phyloP scores from a whole-genome alignment of 92 coral and sea anemone species.

The Galaxea fascicularis region DNA sequence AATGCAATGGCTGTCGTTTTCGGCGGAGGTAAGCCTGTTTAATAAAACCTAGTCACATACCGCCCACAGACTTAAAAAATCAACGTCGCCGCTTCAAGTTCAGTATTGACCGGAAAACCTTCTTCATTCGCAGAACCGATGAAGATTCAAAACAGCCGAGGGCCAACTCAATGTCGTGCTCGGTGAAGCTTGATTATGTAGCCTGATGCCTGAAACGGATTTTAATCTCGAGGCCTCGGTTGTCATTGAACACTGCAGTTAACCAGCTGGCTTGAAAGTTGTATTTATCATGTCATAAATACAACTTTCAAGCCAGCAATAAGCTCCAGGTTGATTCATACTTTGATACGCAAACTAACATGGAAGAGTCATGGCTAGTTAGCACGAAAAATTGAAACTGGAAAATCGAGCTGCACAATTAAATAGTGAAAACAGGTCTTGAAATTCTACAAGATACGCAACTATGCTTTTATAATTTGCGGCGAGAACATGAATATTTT shows the following conservation, averaged over 20 bases:
- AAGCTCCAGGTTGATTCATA: background rate
- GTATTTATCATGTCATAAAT: background rate
- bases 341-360: background rate
- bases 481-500: constrained; percentile 22
- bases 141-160: no score
- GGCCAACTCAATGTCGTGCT: no score
- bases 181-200: no score
- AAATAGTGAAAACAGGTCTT: background rate
- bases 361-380: no score
- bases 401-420: background rate
- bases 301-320: background rate
- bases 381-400: background rate
- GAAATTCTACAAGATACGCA: background rate
- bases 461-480: background rate
- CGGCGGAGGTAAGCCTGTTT: constrained; percentile 52
- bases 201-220: no score
- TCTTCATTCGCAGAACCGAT: no score
- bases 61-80: no score
- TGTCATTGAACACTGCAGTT: no score
- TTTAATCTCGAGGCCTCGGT: no score
- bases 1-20: constrained; percentile 54
- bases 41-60: background rate
- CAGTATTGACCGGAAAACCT: no score
- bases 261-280: background rate
- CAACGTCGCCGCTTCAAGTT: no score